Conservation (phyloP, 2,113 vertebrate genomes). For the Accipiter cooperii region DNA sequence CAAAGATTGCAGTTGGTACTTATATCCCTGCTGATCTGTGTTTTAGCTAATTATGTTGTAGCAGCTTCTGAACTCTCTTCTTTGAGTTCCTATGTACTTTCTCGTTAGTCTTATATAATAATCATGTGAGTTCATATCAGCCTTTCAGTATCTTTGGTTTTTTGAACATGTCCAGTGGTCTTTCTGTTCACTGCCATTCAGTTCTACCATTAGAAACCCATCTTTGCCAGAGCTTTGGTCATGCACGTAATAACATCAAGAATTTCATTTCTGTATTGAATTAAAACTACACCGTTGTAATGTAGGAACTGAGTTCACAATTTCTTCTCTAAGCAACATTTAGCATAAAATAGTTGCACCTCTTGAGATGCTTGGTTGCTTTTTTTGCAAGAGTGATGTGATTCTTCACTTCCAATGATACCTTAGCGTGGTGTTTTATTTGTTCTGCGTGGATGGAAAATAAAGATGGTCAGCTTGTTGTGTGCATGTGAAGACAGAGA, state of each 20-base stretch:
- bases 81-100: not conserved
- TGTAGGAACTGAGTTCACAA: not conserved
- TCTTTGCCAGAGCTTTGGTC: not conserved
- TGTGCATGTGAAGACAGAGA: not conserved
- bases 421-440: not conserved
- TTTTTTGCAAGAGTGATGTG: not conserved
- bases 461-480: not conserved
- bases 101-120: not conserved
- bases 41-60: not conserved
- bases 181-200: not conserved
- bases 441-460: not conserved
- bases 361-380: not conserved
- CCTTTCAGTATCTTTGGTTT: not conserved
- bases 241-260: not conserved
- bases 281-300: not conserved
- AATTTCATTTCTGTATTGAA: not conserved
- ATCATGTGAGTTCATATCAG: fast-evolving
- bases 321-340: not conserved
- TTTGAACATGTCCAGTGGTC: not conserved
- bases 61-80: not conserved
- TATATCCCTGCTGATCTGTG: not conserved
- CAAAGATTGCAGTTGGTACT: not conserved
- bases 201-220: not conserved
- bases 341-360: not conserved
- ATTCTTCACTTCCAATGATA: not conserved